phyloP scores from a whole-genome alignment of 2,113 vertebrate genomes.

The Heteronetta atricapilla region DNA sequence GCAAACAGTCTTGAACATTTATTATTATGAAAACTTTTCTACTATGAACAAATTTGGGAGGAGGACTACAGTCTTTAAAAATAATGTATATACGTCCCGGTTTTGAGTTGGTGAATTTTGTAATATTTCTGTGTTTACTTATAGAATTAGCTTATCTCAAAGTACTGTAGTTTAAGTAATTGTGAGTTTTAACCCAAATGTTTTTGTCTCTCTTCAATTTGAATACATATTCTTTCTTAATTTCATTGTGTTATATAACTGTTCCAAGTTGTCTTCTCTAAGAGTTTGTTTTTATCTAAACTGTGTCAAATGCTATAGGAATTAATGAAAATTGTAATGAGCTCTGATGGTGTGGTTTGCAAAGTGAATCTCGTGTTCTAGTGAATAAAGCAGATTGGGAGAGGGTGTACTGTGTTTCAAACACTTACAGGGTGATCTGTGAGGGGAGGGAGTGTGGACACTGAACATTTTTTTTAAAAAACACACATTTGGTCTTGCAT shows the following conservation, averaged over 20 bases:
- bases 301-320: neutral
- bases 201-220: neutral
- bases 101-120: neutral
- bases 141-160: neutral
- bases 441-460: neutral
- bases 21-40: neutral
- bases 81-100: accelerated
- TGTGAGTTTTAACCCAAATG: neutral
- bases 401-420: neutral
- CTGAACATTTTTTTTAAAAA: neutral
- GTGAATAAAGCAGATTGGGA: neutral
- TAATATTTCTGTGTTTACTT: neutral
- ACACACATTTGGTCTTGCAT: neutral
- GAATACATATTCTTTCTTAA: neutral
- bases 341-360: neutral
- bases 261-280: neutral
- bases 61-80: neutral
- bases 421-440: neutral
- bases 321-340: neutral
- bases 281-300: neutral
- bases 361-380: neutral
- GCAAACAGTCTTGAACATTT: neutral
- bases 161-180: neutral
- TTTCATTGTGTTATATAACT: neutral
- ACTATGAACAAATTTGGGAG: neutral